These are phyloP conservation scores for Agrilus biguttatus DNA, from an alignment of 2,888 invertebrate species.

Conservation along the genomic window DNA sequence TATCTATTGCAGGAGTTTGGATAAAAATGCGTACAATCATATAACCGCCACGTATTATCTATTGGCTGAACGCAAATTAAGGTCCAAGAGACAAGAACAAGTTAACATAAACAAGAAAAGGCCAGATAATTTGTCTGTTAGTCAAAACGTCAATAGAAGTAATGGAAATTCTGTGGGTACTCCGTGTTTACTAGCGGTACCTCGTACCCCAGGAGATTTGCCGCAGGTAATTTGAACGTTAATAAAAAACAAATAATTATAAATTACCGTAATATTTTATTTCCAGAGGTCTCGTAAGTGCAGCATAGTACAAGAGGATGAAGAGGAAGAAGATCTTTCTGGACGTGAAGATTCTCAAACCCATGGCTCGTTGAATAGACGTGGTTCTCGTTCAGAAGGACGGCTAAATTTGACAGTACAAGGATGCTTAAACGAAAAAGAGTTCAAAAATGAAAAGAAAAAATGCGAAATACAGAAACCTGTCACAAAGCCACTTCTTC, in stretches of 20 bases:
- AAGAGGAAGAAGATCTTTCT: conserved; percentile 66
- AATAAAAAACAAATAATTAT: not conserved
- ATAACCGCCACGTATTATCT: conserved; percentile 97
- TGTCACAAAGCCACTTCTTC: conserved; percentile 10
- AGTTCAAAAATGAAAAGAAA: conserved; percentile 31
- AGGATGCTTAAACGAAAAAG: conserved; percentile 42
- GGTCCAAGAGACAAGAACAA: conserved; percentile 58
- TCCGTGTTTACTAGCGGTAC: conserved; percentile 40
- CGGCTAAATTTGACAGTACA: conserved; percentile 57
- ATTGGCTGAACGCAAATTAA: conserved; percentile 82
- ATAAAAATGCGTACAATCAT: conserved; percentile 94
- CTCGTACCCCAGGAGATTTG: conserved; percentile 53
- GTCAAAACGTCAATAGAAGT: conserved; percentile 18
- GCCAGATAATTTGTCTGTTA: conserved; percentile 30
- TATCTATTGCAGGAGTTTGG: conserved; percentile 54
- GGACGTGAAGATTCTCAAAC: conserved; percentile 41
- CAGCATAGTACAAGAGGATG: conserved; percentile 85
- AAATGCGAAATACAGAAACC: conserved; percentile 17
- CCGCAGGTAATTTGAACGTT: conserved; percentile 38
- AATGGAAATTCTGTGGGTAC: conserved; percentile 18
- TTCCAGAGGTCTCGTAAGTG: conserved; percentile 65
- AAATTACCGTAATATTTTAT: conserved; percentile 1
- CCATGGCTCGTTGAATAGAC: conserved; percentile 39
- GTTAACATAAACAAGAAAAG: conserved; percentile 31
- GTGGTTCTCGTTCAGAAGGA: conserved; percentile 70